Percentiles rank a stretch among this genome's conserved stretches.
Evolutionary conservation across 2,113 vertebrate species (phyloP).

Genomic region (Strigops habroptila): DNA sequence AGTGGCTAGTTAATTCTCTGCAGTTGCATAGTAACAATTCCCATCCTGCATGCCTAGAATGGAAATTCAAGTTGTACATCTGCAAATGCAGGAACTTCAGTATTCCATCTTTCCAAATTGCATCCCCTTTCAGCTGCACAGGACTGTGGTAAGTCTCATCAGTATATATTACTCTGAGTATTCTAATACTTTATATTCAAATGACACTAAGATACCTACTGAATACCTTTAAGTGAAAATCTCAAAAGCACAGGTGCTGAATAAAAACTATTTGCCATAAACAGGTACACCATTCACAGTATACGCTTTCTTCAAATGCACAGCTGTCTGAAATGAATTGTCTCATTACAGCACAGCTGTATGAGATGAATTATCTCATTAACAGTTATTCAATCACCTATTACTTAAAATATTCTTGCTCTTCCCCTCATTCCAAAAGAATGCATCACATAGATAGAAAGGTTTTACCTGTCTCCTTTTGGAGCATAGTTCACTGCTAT

Average conservation of each 20-base stretch:
- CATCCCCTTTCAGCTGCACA: not conserved
- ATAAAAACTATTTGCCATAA: not conserved
- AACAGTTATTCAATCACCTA: not conserved
- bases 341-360: not conserved
- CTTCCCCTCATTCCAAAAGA: not conserved
- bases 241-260: not conserved
- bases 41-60: not conserved
- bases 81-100: not conserved
- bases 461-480: slow-evolving; percentile 36
- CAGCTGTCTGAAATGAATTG: not conserved
- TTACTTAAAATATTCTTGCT: not conserved
- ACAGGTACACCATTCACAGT: not conserved
- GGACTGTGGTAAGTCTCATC: not conserved
- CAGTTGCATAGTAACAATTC: not conserved
- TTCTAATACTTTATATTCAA: not conserved
- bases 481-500: not conserved
- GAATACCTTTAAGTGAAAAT: not conserved
- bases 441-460: not conserved
- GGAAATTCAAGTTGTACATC: not conserved
- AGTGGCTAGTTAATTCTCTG: not conserved
- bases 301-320: not conserved
- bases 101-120: not conserved
- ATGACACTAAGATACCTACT: not conserved
- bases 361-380: not conserved
- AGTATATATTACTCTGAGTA: not conserved